Percentiles rank a stretch among this genome's conserved stretches.
Evolutionary conservation across 2,888 invertebrate genomes (phyloP).

Genomic region (Tetranychus truncatus): DNA sequence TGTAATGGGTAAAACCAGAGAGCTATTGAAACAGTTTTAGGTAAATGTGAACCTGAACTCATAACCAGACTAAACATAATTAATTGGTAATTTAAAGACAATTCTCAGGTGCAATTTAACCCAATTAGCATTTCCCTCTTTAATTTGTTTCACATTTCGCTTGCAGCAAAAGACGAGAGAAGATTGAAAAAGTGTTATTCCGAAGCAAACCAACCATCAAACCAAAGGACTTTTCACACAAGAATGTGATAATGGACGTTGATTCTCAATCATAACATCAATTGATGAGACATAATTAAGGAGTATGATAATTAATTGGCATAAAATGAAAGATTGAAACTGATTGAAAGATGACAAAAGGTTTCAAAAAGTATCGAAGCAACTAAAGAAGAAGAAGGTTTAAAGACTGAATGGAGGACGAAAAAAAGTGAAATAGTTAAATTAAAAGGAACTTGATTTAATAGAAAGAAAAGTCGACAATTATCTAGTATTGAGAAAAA

Average conservation of each 20-base stretch:
- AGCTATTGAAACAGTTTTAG: no score
- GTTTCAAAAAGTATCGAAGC: not conserved
- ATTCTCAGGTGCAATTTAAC: not conserved
- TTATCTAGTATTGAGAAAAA: not conserved
- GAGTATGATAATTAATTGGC: not conserved
- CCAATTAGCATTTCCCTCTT: not conserved
- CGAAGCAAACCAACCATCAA: not conserved
- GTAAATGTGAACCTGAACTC: no score
- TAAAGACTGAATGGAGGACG: not conserved
- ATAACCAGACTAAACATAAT: no score
- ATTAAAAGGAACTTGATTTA: slow-evolving; percentile 1
- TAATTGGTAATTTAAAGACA: not conserved
- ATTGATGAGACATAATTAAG: not conserved
- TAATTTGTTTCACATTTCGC: no score
- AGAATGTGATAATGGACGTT: not conserved
- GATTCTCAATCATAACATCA: not conserved
- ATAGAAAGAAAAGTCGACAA: not conserved
- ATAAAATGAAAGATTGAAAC: not conserved
- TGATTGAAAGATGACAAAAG: not conserved
- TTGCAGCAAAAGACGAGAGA: not conserved
- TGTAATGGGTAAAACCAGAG: no score
- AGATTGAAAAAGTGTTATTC: not conserved
- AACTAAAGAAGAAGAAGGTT: not conserved
- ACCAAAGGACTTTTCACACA: not conserved
- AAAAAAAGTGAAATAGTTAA: not conserved